Conservation (phyloP, 2,113 vertebrate genomes). For the Vidua macroura region DNA sequence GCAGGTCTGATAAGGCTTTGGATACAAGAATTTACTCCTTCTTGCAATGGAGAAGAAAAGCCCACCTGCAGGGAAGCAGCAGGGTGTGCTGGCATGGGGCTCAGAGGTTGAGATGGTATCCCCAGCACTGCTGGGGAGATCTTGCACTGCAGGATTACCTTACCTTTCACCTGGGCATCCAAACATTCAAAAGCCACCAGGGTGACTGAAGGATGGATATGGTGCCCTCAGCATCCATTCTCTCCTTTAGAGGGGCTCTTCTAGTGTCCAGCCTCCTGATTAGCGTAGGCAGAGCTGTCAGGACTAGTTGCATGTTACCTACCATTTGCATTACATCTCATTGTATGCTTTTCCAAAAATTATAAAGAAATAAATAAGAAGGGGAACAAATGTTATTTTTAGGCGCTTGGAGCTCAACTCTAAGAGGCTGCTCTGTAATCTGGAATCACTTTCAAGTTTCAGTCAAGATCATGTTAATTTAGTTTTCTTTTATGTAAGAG, state of each 20-base stretch:
- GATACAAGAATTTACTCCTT: neutral
- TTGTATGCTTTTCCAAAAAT: neutral
- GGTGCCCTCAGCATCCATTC: neutral
- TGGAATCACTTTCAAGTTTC: neutral
- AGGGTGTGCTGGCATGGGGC: neutral
- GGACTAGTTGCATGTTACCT: neutral
- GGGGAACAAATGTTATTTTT: neutral
- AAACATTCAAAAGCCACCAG: neutral
- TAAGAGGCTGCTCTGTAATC: neutral
- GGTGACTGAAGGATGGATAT: neutral
- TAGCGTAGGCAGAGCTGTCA: neutral
- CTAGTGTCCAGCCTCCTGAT: neutral
- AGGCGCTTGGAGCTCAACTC: neutral
- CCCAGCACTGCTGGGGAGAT: neutral
- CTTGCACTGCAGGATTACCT: neutral
- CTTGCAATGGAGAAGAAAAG: neutral
- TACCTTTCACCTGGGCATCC: neutral
- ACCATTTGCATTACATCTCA: neutral
- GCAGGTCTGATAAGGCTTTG: neutral
- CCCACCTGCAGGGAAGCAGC: fast-evolving
- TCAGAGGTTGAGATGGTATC: neutral
- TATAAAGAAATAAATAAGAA: neutral
- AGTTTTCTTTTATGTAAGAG: neutral
- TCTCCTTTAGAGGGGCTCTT: neutral
- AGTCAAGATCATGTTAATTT: neutral